These are phyloP conservation scores for Pheosia tremula DNA, from an alignment of 2,888 invertebrate genomes.

Conservation along the genomic window DNA sequence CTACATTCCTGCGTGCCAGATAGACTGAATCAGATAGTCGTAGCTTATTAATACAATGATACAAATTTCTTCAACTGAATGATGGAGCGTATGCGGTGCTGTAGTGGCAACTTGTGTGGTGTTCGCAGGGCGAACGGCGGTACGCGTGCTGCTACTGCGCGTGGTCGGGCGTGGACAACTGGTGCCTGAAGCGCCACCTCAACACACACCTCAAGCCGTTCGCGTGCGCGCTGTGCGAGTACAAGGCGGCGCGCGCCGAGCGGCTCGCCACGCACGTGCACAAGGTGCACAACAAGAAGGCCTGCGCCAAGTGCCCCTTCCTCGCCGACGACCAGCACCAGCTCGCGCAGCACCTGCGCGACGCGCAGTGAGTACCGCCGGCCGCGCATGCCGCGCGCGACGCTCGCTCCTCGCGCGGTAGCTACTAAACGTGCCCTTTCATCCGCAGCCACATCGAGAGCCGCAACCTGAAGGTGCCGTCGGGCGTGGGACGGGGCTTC, in stretches of 20 bases:
- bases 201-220: slow-evolving; percentile 97
- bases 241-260: slow-evolving; percentile 96
- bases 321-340: slow-evolving; percentile 93
- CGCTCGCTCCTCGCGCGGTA: background rate
- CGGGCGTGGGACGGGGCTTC: slow-evolving; percentile 66
- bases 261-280: slow-evolving; percentile 94
- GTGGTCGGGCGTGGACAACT: slow-evolving; percentile 97
- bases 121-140: slow-evolving; percentile 86
- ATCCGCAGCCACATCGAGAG: slow-evolving; percentile 85
- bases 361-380: slow-evolving; percentile 87
- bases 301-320: slow-evolving; percentile 95
- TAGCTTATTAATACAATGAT: too few relatives aligned
- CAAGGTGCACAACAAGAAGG: slow-evolving; percentile 96
- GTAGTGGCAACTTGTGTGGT: slow-evolving; percentile 19
- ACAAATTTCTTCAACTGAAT: too few relatives aligned
- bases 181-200: slow-evolving; percentile 96
- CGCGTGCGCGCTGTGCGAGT: slow-evolving; percentile 95
- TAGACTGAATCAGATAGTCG: too few relatives aligned
- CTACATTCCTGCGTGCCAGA: too few relatives aligned
- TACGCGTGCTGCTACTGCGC: slow-evolving; percentile 96
- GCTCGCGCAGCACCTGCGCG: slow-evolving; percentile 90
- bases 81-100: too few relatives aligned
- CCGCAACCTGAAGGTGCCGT: slow-evolving; percentile 83
- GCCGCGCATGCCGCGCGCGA: background rate
- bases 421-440: slow-evolving; percentile 6